phyloP scores from a whole-genome alignment of 2,797 vertebrate species.

The Lacerta bilineata region DNA sequence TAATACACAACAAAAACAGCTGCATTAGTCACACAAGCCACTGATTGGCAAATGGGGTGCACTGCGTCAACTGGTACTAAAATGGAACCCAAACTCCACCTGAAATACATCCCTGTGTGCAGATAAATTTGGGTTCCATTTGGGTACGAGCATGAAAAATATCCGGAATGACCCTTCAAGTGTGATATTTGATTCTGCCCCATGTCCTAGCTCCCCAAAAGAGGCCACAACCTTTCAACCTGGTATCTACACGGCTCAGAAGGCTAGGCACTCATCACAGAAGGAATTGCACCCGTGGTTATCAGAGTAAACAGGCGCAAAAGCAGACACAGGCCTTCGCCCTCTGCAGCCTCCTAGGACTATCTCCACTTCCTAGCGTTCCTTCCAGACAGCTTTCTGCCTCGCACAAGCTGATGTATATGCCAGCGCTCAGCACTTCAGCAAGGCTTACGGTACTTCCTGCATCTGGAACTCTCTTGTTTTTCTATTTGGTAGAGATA shows the following conservation, averaged over 20 bases:
- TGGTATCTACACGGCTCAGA: neutral
- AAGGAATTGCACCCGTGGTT: neutral
- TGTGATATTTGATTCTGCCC: neutral
- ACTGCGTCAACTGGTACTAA: neutral
- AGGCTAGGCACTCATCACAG: neutral
- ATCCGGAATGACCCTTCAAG: neutral
- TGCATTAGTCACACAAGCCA: neutral
- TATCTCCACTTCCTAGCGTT: neutral
- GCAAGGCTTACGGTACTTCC: neutral
- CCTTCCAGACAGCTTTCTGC: neutral
- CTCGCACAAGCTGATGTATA: neutral
- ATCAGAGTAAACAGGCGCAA: slow-evolving; percentile 5
- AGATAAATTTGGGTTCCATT: neutral
- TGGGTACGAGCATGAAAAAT: neutral
- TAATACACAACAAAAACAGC: neutral
- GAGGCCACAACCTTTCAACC: neutral
- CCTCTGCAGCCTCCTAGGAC: neutral
- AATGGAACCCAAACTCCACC: neutral
- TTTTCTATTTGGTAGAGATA: neutral
- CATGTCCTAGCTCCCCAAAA: neutral
- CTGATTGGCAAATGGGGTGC: neutral
- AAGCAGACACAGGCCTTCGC: neutral
- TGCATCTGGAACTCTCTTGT: neutral
- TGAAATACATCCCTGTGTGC: too few species aligned
- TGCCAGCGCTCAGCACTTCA: neutral